Evolutionary conservation across 2,888 invertebrate species (phyloP).

Genomic region (Agrochola litura): DNA sequence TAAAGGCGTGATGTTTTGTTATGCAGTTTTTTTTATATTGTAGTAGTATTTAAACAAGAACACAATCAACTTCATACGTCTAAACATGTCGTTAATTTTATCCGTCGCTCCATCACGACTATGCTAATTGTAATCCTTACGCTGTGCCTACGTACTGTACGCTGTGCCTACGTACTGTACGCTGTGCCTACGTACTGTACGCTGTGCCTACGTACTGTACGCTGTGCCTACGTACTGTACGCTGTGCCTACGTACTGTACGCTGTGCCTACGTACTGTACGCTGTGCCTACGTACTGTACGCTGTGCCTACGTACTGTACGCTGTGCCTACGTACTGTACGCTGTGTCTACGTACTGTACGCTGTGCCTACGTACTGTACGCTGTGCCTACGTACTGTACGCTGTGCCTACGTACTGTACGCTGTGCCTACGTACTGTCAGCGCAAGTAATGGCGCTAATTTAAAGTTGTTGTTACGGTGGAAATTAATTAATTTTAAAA

Average conservation of each 20-base stretch:
- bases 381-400: constrained; percentile 6
- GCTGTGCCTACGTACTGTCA: constrained; percentile 7
- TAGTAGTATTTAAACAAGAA: neutral
- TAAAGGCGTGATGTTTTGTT: too few relatives aligned
- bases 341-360: constrained; percentile 6
- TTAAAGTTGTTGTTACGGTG: neutral
- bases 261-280: constrained; percentile 7
- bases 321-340: constrained; percentile 7
- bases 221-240: constrained; percentile 8
- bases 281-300: constrained; percentile 8
- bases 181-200: constrained; percentile 6
- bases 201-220: constrained; percentile 6
- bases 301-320: constrained; percentile 6
- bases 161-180: constrained; percentile 8
- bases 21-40: too few relatives aligned
- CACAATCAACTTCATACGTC: constrained; percentile 23
- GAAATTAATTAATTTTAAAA: constrained; percentile 2
- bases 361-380: constrained; percentile 7
- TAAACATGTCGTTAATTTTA: constrained; percentile 43
- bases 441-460: neutral
- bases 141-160: constrained; percentile 12
- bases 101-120: constrained; percentile 54
- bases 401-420: constrained; percentile 12
- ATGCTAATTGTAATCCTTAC: constrained; percentile 47
- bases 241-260: constrained; percentile 7